Evolutionary conservation across 2,113 vertebrate genomes (phyloP).

Genomic region (Poicephalus meyeri): DNA sequence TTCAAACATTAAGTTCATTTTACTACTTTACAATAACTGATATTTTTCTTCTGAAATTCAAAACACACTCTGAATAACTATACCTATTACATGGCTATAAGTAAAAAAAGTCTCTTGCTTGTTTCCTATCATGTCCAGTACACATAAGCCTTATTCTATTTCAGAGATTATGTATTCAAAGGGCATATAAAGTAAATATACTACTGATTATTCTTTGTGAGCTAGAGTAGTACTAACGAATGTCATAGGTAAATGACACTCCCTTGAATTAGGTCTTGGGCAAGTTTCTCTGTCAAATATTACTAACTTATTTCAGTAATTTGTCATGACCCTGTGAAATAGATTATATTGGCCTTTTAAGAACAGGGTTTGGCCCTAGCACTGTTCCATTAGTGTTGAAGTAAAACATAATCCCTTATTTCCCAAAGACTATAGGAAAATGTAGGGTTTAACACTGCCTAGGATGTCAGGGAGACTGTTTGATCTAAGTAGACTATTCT

Average conservation of each 20-base stretch:
- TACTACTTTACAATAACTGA: not conserved
- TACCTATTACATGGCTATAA: not conserved
- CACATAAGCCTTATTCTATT: not conserved
- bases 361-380: not conserved
- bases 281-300: not conserved
- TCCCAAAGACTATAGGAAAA: not conserved
- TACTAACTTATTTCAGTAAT: not conserved
- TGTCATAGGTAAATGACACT: not conserved
- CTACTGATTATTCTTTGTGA: not conserved
- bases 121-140: not conserved
- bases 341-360: not conserved
- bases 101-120: not conserved
- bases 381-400: not conserved
- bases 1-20: not conserved
- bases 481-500: not conserved
- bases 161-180: conserved; percentile 6
- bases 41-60: conserved; percentile 3
- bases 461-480: not conserved
- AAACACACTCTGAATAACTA: not conserved
- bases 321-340: not conserved
- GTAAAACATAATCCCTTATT: not conserved
- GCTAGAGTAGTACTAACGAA: not conserved
- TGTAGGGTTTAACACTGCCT: not conserved
- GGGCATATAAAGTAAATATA: not conserved
- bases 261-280: not conserved